Evolutionary conservation across 2,888 invertebrate genomes (phyloP), one percentile per base, ranked within the genome.

Genomic region (Arctia plantaginis): DNA sequence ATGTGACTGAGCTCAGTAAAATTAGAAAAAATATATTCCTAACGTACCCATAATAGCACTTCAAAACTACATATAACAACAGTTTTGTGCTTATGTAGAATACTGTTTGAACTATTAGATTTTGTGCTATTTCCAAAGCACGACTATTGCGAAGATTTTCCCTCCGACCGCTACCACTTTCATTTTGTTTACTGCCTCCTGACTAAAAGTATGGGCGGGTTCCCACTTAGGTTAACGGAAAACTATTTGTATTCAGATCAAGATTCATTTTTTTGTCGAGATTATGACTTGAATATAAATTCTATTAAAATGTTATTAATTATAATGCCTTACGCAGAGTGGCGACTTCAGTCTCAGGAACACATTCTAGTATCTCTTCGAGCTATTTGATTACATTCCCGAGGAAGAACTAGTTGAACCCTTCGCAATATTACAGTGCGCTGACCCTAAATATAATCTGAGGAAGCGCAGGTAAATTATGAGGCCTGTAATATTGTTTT

Each of bases 181-280:
- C 72, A 79, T 84, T 75, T 76, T 78, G 81, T 84, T 82, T 80
- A 80, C 70, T 71, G 73, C 55, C 66, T 75, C 51, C 62, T 76
- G 73, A 70, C 65, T 67, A 64, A 64, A 69, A 65, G 66, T 23
- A 70, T 35, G 33, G 35, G 35, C 33, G 66, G 55, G 65, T 65
- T 67, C 76, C 47, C 71, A 66, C 35, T 71, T 20, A 76, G 39
- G 73, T 75, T 71, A 66, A 35, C 66, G n/a, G 23, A 44, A 70
- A 74, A 64, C 62, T 74, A 71, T 71, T 71, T 55, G 64, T 68
- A 74, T 74, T 67, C 71, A 66, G 67, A 74, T 67, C 76, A 72
- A 72, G 72, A 71, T 64, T 65, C 23, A 55, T 65, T 69, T 73
- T 73, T 66, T 44, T 44, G 72, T 35, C 44, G 23, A 41, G 51